Evolutionary conservation across 2,888 invertebrate species (phyloP).

Genomic region (Hypena proboscidalis): DNA sequence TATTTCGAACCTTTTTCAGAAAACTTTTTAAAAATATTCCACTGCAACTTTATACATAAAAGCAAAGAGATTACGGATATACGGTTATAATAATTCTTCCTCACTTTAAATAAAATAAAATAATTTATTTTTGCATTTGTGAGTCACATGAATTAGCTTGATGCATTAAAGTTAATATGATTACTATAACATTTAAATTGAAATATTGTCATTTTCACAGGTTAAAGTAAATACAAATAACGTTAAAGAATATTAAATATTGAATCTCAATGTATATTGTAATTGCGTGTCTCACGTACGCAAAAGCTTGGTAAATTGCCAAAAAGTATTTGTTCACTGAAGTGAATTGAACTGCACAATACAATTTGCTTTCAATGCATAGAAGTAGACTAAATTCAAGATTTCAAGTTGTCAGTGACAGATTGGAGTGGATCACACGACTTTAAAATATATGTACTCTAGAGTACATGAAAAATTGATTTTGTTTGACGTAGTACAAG

Average conservation of each 20-base stretch:
- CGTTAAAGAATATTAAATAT: too few relatives aligned
- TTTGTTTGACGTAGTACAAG: too few relatives aligned
- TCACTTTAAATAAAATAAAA: too few relatives aligned
- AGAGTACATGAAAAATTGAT: too few relatives aligned
- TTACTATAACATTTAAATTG: neutral
- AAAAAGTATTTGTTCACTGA: neutral
- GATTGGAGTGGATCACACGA: neutral
- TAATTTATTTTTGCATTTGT: conserved; percentile 1
- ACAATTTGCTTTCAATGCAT: neutral
- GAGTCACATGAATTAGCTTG: neutral
- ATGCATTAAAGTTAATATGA: conserved; percentile 1
- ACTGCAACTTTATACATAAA: too few relatives aligned
- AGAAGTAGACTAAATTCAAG: neutral
- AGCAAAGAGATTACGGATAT: too few relatives aligned
- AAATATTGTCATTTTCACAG: neutral
- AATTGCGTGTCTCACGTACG: conserved; percentile 13
- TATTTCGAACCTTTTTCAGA: too few relatives aligned
- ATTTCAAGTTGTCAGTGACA: neutral
- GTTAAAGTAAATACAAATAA: conserved; percentile 1
- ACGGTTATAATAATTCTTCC: too few relatives aligned
- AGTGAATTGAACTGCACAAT: neutral
- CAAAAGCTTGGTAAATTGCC: conserved; percentile 1
- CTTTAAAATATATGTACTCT: too few relatives aligned
- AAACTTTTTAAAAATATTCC: too few relatives aligned
- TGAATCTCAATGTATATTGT: conserved; percentile 6